Base-by-base conservation (phyloP, 2,888 invertebrate genomes). In the Cryptocephalus primarius region DNA sequence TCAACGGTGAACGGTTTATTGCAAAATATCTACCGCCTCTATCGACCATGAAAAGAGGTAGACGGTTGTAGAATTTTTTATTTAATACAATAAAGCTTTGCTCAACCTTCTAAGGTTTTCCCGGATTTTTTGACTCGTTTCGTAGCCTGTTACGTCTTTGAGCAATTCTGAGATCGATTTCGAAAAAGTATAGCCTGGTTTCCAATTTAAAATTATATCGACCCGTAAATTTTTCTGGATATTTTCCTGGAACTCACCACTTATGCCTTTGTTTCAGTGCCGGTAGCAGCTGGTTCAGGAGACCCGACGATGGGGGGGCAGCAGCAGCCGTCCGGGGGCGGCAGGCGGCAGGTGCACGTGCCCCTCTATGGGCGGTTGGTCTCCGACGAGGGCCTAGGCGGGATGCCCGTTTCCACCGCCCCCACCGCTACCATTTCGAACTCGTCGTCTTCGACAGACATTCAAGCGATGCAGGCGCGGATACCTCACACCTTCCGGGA, bases 401-500 rank as follows among this genome's bases (percentile, higher is more conserved):
- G 65, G 50, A 66, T 63, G 49, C 62, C 68, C 44, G 22, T 22
- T 6, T 22, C 22, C 22, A 22, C 22, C 22, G 61, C 65, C 49
- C 60, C 59, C 43, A 65, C 64, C 49, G 42, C 31, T 8, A 12
- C 43, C 33, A 12, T 36, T 4, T 36, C 36, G 6, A 36, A 36
- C 12, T 14, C 33, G 10, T 61, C 77, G 72, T 75, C 78, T 68
- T 78, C 77, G 61, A 79, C 78, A 64, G 83, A 81, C 75, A 83
- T 82, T 69, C 85, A 89, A 76, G 89, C 89, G 62, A 89, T 90
- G 89, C 90, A 91, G 73, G 89, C 90, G 61, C 80, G 90, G 75
- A 90, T 91, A 78, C 90, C 90, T 67, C 83, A 84, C 68, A 85
- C 88, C 48, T 92, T 91, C 80, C 84, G 93, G 64, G 92, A 93